Base-by-base conservation (phyloP, 1,140 invertebrate species). In the Thalassaphorura encarpata region DNA sequence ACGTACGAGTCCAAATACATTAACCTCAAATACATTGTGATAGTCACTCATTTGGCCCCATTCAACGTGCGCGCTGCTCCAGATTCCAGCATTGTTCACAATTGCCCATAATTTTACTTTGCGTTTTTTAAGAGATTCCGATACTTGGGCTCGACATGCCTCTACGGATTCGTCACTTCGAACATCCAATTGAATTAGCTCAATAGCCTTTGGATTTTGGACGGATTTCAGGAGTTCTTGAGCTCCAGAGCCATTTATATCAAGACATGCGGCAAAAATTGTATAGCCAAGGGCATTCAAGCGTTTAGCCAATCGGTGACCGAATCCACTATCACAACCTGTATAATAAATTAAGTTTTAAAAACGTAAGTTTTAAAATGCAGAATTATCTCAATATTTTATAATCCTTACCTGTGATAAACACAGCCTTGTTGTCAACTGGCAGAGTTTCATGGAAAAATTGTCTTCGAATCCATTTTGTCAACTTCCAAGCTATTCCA, bases 81-180 rank as follows among this genome's bases (percentile, higher is more conserved):
- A 71, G 8, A 78, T 71, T 0, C 87, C 85, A 49, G 88, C 87
- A 65, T 89, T 88, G 73, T 94, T 90, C 6, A 95, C 82, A 33
- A 95, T 73, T 15, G 85, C 87, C 89, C 89, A 94, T 33, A 95
- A 75, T 65, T 77, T 80, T 62, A 31, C 40, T 56, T 55, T 1
- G 53, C 27, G 28, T 54, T 47, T 28, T 66, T 57, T 15, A 41
- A 40, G 36, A 63, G 61, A 11, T 11, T 11, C 33, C 11, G 33
- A 11, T n/a, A 36, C 33, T 36, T 36, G 11, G n/a, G 11, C 33
- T 41, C 54, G 61, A 23, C 64, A 64, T 1, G 29, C 19, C 31
- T 50, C 11, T 6, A 73, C 67, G 4, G 67, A 55, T 8, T 69
- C 64, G 42, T 70, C 67, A 4, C 67, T 69, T 0, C 70, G 71